Evolutionary conservation across 2,797 vertebrate species (phyloP).

Genomic region (Triplophysa bombifrons): DNA sequence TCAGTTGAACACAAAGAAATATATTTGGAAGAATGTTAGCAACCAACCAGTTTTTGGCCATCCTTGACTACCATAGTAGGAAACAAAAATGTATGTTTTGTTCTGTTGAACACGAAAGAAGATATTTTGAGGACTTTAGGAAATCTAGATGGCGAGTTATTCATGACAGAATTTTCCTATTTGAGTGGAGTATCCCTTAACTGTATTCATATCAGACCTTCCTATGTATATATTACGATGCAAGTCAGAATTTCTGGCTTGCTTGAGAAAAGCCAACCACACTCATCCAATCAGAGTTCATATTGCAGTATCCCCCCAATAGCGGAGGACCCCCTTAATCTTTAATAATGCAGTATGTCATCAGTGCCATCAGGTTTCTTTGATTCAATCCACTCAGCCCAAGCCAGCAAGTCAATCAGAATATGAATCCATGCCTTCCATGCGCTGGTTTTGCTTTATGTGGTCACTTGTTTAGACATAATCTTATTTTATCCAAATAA

Average conservation of each 20-base stretch:
- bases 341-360: slow-evolving; percentile 30
- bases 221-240: slow-evolving; percentile 28
- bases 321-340: slow-evolving; percentile 4
- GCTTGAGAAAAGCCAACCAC: slow-evolving; percentile 20
- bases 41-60: too few species aligned
- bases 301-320: slow-evolving; percentile 49
- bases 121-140: too few species aligned
- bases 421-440: background rate
- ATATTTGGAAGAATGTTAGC: too few species aligned
- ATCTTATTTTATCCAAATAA: background rate
- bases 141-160: too few species aligned
- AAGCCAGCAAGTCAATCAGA: background rate
- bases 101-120: too few species aligned
- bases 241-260: slow-evolving; percentile 41
- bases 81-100: too few species aligned
- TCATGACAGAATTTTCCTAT: too few species aligned
- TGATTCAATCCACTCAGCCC: background rate
- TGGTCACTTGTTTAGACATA: background rate
- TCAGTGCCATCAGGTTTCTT: slow-evolving; percentile 2
- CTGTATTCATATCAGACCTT: slow-evolving; percentile 33
- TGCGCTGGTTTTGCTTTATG: background rate
- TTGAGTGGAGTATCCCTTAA: too few species aligned
- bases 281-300: slow-evolving; percentile 45
- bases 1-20: too few species aligned
- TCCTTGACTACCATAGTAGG: too few species aligned